Evolutionary conservation across 2,797 vertebrate species (phyloP).

Genomic region (Melopsittacus undulatus): DNA sequence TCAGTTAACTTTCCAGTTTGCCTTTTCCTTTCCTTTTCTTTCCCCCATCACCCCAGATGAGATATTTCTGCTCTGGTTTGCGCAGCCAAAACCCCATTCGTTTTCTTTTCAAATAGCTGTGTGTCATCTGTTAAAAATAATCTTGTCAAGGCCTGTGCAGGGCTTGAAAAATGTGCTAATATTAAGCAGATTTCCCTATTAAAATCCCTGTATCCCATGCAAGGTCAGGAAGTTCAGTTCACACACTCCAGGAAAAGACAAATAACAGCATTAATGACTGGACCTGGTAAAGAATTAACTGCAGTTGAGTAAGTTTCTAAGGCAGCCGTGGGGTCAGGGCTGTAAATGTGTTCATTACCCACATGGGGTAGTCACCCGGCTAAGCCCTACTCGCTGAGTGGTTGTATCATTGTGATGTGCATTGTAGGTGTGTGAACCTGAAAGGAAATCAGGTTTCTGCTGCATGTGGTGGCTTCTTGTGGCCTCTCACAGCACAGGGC

Average conservation of each 20-base stretch:
- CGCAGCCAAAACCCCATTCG: background rate
- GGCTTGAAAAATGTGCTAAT: conserved; percentile 62
- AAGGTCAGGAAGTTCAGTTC: conserved; percentile 38
- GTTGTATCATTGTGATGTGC: background rate
- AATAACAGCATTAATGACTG: background rate
- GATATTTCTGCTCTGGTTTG: background rate
- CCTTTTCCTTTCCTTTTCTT: background rate
- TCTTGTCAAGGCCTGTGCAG: conserved; percentile 14
- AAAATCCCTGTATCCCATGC: background rate
- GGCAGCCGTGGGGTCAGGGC: background rate
- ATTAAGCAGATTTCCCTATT: conserved; percentile 52
- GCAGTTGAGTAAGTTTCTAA: background rate
- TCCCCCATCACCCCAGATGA: background rate
- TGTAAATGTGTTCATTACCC: conserved; percentile 36
- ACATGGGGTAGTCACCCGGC: background rate
- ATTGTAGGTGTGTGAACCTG: background rate
- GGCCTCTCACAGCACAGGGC: background rate
- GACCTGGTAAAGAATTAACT: conserved; percentile 34
- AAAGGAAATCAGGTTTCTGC: background rate
- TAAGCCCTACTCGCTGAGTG: background rate
- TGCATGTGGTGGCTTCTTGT: background rate
- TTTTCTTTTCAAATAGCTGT: conserved; percentile 1
- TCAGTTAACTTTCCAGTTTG: background rate
- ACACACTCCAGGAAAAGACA: conserved; percentile 6
- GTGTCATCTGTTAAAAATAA: conserved; percentile 61